A percentile compares a stretch with the other conserved stretches of the same genome.
Evolutionary conservation across 1,140 invertebrate genomes (phyloP).

Genomic region (Alviniconcha marisindica): DNA sequence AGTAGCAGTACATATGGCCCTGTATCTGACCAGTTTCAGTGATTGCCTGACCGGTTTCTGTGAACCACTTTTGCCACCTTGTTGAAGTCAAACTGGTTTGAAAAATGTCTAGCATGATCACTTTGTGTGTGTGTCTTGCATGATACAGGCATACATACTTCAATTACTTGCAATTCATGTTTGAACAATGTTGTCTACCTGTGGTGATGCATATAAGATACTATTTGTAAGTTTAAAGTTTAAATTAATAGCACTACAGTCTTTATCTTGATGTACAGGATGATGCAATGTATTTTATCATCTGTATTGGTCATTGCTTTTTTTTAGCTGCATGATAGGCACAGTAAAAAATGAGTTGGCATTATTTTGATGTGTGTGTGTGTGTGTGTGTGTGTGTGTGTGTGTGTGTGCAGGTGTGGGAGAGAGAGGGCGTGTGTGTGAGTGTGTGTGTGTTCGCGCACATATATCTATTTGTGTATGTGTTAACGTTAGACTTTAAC

Average conservation of each 20-base stretch:
- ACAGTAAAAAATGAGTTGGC: background rate
- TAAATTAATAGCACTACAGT: background rate
- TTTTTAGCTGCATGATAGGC: background rate
- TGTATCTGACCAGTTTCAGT: too few relatives aligned
- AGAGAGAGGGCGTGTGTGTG: background rate
- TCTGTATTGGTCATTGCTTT: background rate
- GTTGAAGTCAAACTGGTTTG: too few relatives aligned
- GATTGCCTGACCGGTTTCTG: too few relatives aligned
- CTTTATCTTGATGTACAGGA: background rate
- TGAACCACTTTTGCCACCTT: too few relatives aligned
- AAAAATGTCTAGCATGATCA: too few relatives aligned
- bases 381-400: conserved; percentile 14
- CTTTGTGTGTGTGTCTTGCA: too few relatives aligned
- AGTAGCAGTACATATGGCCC: too few relatives aligned
- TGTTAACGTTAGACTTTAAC: background rate
- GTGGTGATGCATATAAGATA: background rate
- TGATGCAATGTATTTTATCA: background rate
- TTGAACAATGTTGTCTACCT: background rate
- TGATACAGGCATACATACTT: too few relatives aligned
- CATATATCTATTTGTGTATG: background rate
- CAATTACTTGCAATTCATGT: too few relatives aligned
- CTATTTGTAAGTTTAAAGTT: background rate
- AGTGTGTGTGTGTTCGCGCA: background rate
- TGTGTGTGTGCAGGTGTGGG: background rate
- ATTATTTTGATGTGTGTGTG: background rate